Base-by-base conservation (phyloP, 2,888 invertebrate species). In the Halictus ligatus region DNA sequence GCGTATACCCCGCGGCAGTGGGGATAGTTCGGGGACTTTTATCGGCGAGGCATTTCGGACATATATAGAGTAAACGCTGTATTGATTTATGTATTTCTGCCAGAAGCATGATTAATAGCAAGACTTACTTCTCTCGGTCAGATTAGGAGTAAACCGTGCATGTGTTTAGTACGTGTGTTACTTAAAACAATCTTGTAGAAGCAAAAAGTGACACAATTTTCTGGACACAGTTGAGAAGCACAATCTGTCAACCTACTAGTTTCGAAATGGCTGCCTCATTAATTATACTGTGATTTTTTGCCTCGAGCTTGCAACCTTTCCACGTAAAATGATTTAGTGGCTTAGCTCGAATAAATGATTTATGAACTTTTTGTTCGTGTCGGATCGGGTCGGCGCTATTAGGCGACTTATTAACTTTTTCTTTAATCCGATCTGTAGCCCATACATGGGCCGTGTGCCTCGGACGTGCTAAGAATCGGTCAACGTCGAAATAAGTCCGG, bases 401-500 rank as follows among this genome's bases (percentile, higher is more conserved):
- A 64, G 15, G 15, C 29, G 64, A 15, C 64, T 64, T 64, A 29
- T 64, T 64, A 64, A 64, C 64, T 29, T 64, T 64, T 29, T 29
- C 29, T 64, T 29, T 64, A 18, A 64, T 64, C 64, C 7, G 21
- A 35, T 35, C 21, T 10, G 35, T 18, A 40, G 35, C 21, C 35
- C 29, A 10, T 35, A 35, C 10, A 35, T 7, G 67, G 35, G 67
- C 29, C 35, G 1, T 1, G 67, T 8, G 67, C 4, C 35, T 8
- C 18, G 35, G 4, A 35, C 67, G 67, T 67, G 67, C 35, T 21
- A 40, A 67, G 21, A 25, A 83, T 89, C 76, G 29, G 75, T 83
- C 88, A 84, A 87, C 76, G 86, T 80, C 67, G 75, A 54, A 43
- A 77, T 75, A 64, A 77, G 71, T 79, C 72, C 64, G 29, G 69